Evolutionary conservation across 2,888 invertebrate species (phyloP), one percentile per base, ranked within the genome.

Genomic region (Unio delphinus): DNA sequence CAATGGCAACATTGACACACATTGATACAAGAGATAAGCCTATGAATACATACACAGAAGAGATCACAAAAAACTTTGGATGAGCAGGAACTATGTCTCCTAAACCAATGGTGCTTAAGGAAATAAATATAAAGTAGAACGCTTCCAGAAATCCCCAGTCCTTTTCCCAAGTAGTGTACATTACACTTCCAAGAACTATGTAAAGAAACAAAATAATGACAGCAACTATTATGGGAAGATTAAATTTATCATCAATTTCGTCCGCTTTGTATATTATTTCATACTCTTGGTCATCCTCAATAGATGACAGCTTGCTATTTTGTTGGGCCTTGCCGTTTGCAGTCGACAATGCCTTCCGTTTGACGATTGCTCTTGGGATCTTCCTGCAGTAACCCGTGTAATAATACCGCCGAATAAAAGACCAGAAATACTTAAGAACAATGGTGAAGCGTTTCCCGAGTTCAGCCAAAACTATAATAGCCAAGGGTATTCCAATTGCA

Each of bases 11-110:
- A 87, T 97, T 98, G 84, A 99, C 96, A 90, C 96, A 96, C 97
- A 98, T 98, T 80, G 98, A 96, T 65, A 98, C 98, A 28, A 99
- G 92, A 0, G 98, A 96, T 72, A 99, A 92, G 11, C 99, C 99
- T 84, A 99, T 96, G 30, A 98, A 94, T 69, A 99, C 92, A 88
- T 99, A 98, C 63, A 97, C 92, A 83, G 97, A 97, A 57, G 96
- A 96, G 68, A 95, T 93, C 92, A 98, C 95, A 94, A 98, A 96
- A 84, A 93, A 94, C 89, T 94, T 93, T 0, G 97, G 96, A 90
- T 96, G 95, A 89, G 93, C 91, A 1, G 97, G 97, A 0, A 97
- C 95, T 75, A 94, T 92, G 91, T 98, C 97, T 4, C 97, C 97
- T 82, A 98, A 95, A n/a, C 98, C 98, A 70, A 99, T 97, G 0